These are phyloP conservation scores for Myzus persicae DNA, from an alignment of 1,140 invertebrate species.

Conservation along the genomic window DNA sequence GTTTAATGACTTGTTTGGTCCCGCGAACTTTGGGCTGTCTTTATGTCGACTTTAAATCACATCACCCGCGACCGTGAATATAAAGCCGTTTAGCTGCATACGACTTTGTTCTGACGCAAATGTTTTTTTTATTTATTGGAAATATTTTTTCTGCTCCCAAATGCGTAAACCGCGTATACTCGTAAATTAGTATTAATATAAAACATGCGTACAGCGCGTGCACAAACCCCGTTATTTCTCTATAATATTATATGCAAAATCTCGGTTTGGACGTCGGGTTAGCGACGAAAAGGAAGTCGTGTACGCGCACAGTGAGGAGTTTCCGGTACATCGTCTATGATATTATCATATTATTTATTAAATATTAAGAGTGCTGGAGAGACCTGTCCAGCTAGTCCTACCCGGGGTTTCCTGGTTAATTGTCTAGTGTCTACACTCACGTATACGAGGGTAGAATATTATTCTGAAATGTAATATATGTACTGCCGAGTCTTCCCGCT, in stretches of 20 bases:
- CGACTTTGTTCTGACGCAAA: background rate
- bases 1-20: too few relatives aligned
- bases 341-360: constrained; percentile 1
- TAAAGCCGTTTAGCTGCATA: too few relatives aligned
- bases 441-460: too few relatives aligned
- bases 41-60: too few relatives aligned
- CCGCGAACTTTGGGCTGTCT: too few relatives aligned
- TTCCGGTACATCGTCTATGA: background rate
- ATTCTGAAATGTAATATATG: background rate
- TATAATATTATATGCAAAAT: background rate
- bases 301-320: background rate
- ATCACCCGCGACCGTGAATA: too few relatives aligned
- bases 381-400: background rate
- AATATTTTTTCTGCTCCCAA: background rate
- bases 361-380: background rate
- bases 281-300: background rate
- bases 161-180: background rate
- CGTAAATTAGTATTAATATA: background rate
- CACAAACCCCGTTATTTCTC: too few relatives aligned
- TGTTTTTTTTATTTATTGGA: background rate
- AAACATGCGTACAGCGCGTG: background rate
- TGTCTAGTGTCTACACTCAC: background rate
- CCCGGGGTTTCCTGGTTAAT: background rate
- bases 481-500: background rate
- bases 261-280: background rate